Percentiles rank a stretch among this genome's conserved stretches.
These are phyloP conservation scores for Fratercula arctica DNA, from an alignment of 2,797 vertebrate species.

Conservation along the genomic window DNA sequence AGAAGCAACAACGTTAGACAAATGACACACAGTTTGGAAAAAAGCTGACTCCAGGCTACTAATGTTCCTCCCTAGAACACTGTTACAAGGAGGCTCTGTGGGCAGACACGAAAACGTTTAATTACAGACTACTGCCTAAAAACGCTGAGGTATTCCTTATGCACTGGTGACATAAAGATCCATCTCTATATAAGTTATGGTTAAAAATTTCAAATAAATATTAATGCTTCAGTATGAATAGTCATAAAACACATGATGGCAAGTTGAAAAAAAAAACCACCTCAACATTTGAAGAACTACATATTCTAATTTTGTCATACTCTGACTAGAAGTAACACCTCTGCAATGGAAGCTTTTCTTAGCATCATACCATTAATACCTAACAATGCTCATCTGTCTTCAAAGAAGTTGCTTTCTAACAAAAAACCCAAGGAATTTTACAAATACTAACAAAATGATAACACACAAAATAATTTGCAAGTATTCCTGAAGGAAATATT, in stretches of 20 bases:
- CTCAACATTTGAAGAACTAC: background rate
- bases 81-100: background rate
- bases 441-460: background rate
- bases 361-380: background rate
- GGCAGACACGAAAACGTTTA: background rate
- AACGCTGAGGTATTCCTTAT: background rate
- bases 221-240: background rate
- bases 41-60: background rate
- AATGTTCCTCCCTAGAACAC: background rate
- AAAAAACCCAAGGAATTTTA: background rate
- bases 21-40: background rate
- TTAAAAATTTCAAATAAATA: background rate
- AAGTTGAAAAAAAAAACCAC: background rate
- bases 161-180: background rate
- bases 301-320: background rate
- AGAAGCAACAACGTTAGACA: background rate
- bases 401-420: background rate
- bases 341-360: background rate
- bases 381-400: background rate
- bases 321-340: background rate
- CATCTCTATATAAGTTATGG: accelerated
- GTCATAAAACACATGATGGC: background rate
- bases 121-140: background rate
- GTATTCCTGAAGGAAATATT: background rate
- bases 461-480: background rate